Evolutionary conservation across 2,888 invertebrate species (phyloP).

Genomic region (Plagiodera versicolora): DNA sequence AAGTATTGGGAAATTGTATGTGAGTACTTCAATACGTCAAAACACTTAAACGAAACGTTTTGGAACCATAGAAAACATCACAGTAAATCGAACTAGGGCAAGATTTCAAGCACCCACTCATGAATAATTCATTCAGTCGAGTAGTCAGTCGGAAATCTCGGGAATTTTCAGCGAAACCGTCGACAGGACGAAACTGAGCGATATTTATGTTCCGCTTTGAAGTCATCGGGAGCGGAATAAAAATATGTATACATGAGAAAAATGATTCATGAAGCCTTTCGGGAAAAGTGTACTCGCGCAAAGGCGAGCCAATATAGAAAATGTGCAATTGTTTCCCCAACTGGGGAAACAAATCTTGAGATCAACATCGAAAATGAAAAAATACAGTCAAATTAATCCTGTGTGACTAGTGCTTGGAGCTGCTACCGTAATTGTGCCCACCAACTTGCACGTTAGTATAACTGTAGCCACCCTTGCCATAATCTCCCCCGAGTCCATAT

Average conservation of each 20-base stretch:
- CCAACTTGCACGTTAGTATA: conserved; percentile 45
- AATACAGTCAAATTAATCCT: background rate
- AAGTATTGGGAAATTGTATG: background rate
- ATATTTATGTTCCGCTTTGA: background rate
- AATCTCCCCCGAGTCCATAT: conserved; percentile 23
- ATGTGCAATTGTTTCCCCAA: background rate
- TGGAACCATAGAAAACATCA: background rate
- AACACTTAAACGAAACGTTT: background rate
- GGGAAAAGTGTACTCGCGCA: background rate
- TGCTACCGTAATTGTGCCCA: conserved; percentile 39
- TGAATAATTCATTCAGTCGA: background rate
- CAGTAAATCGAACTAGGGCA: background rate
- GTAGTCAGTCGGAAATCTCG: background rate
- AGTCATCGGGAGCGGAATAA: background rate
- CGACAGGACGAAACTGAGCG: background rate
- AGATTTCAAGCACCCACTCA: background rate
- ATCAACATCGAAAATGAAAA: background rate
- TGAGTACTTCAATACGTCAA: background rate
- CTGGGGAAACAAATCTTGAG: background rate
- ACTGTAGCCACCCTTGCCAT: conserved; percentile 42
- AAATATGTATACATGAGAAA: background rate
- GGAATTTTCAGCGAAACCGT: background rate
- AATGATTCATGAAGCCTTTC: background rate
- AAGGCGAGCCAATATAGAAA: background rate
- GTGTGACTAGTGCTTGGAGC: conserved; percentile 34